Evolutionary conservation across 2,113 vertebrate species (phyloP).

Genomic region (Cranoglanis bouderius): DNA sequence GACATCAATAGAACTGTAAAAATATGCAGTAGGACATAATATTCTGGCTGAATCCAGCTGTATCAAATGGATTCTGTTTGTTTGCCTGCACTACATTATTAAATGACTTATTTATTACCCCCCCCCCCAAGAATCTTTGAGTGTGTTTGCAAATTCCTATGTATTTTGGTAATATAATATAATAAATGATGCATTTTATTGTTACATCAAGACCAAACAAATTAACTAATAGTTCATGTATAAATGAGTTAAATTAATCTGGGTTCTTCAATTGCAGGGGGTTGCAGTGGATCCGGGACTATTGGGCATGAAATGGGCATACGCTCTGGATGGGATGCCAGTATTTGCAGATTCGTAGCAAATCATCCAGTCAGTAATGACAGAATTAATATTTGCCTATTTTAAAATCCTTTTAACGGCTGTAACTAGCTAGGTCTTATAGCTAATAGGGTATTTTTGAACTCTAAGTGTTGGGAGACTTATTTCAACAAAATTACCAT

Average conservation of each 20-base stretch:
- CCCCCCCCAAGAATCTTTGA: not conserved
- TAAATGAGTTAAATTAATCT: conserved; percentile 22
- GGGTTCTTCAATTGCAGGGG: too few species aligned
- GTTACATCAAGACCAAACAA: conserved; percentile 35
- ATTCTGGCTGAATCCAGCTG: not conserved
- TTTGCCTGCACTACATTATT: not conserved
- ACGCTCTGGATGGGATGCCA: not conserved
- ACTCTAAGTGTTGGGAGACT: not conserved
- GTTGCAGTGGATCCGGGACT: not conserved
- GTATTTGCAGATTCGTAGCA: not conserved
- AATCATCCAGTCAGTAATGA: not conserved
- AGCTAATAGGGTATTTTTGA: not conserved
- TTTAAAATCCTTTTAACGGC: not conserved
- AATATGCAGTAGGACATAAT: not conserved
- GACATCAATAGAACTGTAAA: conserved; percentile 4
- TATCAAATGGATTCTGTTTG: not conserved
- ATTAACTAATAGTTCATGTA: conserved; percentile 60
- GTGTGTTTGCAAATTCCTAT: not conserved
- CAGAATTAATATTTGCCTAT: not conserved
- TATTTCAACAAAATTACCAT: not conserved
- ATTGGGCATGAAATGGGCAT: not conserved
- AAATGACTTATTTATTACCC: not conserved
- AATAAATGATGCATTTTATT: conserved; percentile 41
- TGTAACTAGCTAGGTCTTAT: not conserved
- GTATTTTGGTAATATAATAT: not conserved